Evolutionary conservation across 2,888 invertebrate species (phyloP), one percentile per base, ranked within the genome.

Genomic region (Calameuta idolon): DNA sequence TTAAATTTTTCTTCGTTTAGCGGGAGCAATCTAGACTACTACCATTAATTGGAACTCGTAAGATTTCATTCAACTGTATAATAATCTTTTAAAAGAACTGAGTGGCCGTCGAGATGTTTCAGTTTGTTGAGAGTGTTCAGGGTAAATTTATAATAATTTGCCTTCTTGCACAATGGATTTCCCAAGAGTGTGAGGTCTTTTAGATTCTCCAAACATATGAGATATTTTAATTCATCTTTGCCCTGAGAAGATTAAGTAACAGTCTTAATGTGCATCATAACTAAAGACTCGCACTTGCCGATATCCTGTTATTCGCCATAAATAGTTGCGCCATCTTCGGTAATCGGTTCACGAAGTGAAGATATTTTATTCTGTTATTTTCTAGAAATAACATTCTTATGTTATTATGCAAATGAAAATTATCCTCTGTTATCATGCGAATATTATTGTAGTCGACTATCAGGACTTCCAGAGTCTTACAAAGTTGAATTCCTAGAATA

Each of bases 401-500:
- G 69, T 79, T 82, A 75, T 77, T 74, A 34, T 81, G 79, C 4
- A 33, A n/a, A 34, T 75, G 69, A 69, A 87, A 85, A 68, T 79
- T 75, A 40, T 81, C 75, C 35, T 69, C 69, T 11, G 73, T 69
- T 68, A 87, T 69, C 34, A 37, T 75, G 77, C 81, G 76, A 71
- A 87, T 83, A 77, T 83, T 79, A 34, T 87, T 87, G n/a, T 81
- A 73, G 81, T 87, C 86, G 76, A 87, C 73, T 40, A 82, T 73
- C 34, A 81, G 74, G 33, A 82, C 83, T 77, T 81, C 82, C 73
- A 87, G 77, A 68, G 73, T 80, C 11, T 78, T 74, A 30, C 81
- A 84, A 73, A 80, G 30, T 69, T 79, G 75, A 31, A 86, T 74
- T 34, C 82, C 86, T 86, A 23, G 9, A 76, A 34, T 11, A 33